phyloP scores from a whole-genome alignment of 2,797 vertebrate species.

The Cyprinodon diabolis region DNA sequence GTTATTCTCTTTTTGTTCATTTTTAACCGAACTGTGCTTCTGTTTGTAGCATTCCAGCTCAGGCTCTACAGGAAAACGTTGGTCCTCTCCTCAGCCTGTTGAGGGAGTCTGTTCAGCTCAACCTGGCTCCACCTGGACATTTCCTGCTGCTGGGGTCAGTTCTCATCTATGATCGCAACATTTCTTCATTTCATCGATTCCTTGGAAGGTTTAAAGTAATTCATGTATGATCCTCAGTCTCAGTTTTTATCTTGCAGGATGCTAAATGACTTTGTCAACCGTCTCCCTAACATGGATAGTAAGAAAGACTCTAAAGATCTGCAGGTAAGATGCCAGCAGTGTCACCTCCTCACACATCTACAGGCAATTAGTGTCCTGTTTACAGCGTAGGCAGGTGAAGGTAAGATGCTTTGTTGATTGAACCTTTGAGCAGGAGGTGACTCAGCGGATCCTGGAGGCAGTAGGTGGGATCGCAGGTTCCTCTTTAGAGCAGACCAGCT shows the following conservation, averaged over 20 bases:
- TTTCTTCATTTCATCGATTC: not conserved
- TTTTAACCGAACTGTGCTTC: constrained; percentile 6
- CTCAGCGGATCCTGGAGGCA: constrained; percentile 93
- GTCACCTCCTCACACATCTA: not conserved
- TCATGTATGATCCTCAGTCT: not conserved
- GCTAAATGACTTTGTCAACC: constrained; percentile 92
- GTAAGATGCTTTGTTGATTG: not conserved
- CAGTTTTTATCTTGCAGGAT: constrained; percentile 77
- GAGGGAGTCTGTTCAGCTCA: constrained; percentile 92
- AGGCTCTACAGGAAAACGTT: constrained; percentile 89
- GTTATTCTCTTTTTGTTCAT: not conserved
- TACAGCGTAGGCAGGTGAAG: not conserved
- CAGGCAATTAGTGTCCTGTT: not conserved
- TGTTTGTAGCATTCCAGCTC: constrained; percentile 81
- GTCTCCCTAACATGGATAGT: constrained; percentile 91
- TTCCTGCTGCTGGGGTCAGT: constrained; percentile 94
- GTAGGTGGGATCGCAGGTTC: constrained; percentile 93
- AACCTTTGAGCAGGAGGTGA: constrained; percentile 85
- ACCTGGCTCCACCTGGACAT: constrained; percentile 91
- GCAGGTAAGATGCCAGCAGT: constrained; percentile 83
- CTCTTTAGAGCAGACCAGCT: constrained; percentile 97
- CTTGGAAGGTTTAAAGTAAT: not conserved
- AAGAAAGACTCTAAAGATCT: constrained; percentile 94
- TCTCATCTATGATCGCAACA: constrained; percentile 1
- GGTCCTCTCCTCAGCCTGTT: constrained; percentile 86